These are phyloP conservation scores for Brachionus rubens DNA, from an alignment of 1,140 invertebrate species.

Conservation along the genomic window DNA sequence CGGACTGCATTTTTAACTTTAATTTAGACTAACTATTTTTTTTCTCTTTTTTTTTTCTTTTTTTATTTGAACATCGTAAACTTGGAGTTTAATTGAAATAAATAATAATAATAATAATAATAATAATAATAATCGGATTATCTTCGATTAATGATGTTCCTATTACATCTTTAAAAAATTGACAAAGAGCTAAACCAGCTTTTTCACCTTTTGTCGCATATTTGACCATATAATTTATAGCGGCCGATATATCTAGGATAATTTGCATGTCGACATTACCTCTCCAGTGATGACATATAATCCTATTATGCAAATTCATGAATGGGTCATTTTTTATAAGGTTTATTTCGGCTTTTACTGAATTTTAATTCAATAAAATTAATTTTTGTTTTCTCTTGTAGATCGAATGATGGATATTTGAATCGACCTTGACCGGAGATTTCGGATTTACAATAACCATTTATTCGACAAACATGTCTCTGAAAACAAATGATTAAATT, in stretches of 20 bases:
- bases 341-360: neutral
- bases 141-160: neutral
- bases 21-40: too few relatives aligned
- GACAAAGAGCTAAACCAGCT: slow-evolving; percentile 10
- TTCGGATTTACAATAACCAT: too few relatives aligned
- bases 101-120: too few relatives aligned
- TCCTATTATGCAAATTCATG: slow-evolving; percentile 6
- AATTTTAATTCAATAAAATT: neutral
- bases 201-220: slow-evolving; percentile 1
- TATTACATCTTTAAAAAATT: slow-evolving; percentile 23
- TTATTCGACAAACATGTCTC: too few relatives aligned
- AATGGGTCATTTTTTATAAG: neutral
- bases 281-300: neutral
- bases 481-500: too few relatives aligned
- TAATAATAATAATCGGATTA: too few relatives aligned
- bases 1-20: too few relatives aligned
- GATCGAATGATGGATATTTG: neutral
- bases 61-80: too few relatives aligned
- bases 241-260: neutral
- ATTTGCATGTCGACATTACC: slow-evolving; percentile 4
- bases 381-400: slow-evolving; percentile 13
- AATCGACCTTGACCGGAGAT: neutral
- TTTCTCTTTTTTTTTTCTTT: too few relatives aligned
- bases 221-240: slow-evolving; percentile 13
- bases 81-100: too few relatives aligned